Evolutionary conservation across 2,888 invertebrate species (phyloP), one percentile per base, ranked within the genome.

Genomic region (Aleiodes alternator): DNA sequence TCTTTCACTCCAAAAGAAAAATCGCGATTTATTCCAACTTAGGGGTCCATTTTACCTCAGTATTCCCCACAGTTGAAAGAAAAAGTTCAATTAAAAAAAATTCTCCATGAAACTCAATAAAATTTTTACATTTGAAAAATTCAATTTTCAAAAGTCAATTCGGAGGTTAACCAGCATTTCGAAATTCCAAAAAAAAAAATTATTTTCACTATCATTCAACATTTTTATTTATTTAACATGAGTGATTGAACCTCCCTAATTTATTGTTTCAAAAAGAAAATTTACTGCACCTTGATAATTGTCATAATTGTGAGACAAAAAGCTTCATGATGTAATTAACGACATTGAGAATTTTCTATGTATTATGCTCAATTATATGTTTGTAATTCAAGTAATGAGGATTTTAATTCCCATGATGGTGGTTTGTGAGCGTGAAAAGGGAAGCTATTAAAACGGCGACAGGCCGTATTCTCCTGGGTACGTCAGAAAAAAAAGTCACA

Each of bases 391-490:
- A 64, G 29, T 64, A 64, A 48, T 64, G 48, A 64, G 43, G 5
- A 16, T 23, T 48, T 43, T 23, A 64, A 48, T 43, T 64, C 64
- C 64, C 64, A 64, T 64, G 64, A 7, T 23, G 14, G 64, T 43
- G 43, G 64, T 43, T 57, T 57, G n/a, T 55, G 38, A n/a, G 57
- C 70, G 48, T 57, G 70, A 55, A 64, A 64, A 64, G 16, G 64
- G 43, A 43, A 64, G 38, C 43, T 38, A 43, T 64, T 38, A 43
- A 64, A 64, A 48, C 43, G 7, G 8, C 61, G n/a, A 43, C 34
- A 38, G 61, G 64, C n/a, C 14, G 23, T 1, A n/a, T 23, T 16
- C 43, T 12, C 43, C 23, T 43, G 64, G 43, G 43, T 11, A 38
- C 38, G 48, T 11, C n/a, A 43, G 9, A 64, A 23, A 48, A 43